Evolutionary conservation across 2,888 invertebrate species (phyloP), one percentile per base, ranked within the genome.

Genomic region (Hybos culiciformis): DNA sequence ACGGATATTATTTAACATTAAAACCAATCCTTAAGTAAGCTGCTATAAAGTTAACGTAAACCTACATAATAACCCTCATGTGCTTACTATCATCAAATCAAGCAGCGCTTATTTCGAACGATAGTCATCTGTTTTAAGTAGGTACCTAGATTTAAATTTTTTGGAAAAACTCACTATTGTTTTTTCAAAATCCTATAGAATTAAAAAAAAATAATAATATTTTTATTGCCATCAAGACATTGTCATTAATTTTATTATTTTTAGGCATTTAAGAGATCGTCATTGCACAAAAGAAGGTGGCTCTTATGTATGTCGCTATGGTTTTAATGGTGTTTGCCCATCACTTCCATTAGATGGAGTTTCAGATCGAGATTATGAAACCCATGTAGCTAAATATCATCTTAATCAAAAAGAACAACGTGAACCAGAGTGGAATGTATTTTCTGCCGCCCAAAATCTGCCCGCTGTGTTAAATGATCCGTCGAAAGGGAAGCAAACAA

Each of bases 391-490:
- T 47, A 79, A 80, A 56, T 73, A 75, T 53, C 78, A 78, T 55
- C 65, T 74, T 4, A 64, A 63, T 43, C 64, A 62, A 44, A n/a
- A n/a, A n/a, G 56, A 58, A 41, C 57, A 57, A 17, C 60, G 61
- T 3, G 63, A 59, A 41, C 61, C 66, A 45, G 73, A 79, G 57
- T 60, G 71, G 72, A 54, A 70, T 46, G 56, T 67, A 14, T 93
- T 84, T 66, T 85, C 87, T 39, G 87, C 93, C 41, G 79, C 87
- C 41, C 94, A 94, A 67, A 96, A 94, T 67, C 73, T 97, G 50
- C 90, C 96, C 29, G 92, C 94, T 44, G 92, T 92, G 51, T 73
- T 97, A 48, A 96, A 94, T 69, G 94, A 97, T 67, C 96, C 96
- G 0, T 81, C 83, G 49, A 80, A 83, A 58, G 84, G 92, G 51